These are phyloP conservation scores for Carposina sasakii DNA, from an alignment of 1,140 invertebrate genomes.

Conservation along the genomic window DNA sequence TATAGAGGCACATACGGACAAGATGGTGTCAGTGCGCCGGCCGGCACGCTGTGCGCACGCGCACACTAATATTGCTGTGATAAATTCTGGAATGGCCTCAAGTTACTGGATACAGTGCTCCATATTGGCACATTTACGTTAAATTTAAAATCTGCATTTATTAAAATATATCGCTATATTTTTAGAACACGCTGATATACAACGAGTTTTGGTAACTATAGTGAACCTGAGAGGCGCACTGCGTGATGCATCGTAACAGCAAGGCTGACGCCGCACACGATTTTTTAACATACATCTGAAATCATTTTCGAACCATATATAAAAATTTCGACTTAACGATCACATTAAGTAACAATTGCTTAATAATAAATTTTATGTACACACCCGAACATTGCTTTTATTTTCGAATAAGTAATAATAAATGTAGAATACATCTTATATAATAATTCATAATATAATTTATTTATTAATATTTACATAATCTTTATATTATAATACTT, in stretches of 20 bases:
- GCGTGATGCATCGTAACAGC: constrained; percentile 15
- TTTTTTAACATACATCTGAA: constrained; percentile 12
- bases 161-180: no score
- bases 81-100: no score
- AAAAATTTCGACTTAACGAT: constrained; percentile 52
- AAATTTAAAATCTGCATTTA: no score
- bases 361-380: constrained; percentile 54
- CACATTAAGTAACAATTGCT: constrained; percentile 63
- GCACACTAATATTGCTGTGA: no score
- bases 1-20: no score
- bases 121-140: no score
- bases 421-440: constrained; percentile 43
- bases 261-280: not conserved
- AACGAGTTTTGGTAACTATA: constrained; percentile 32
- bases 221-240: constrained; percentile 24
- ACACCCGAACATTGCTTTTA: constrained; percentile 61
- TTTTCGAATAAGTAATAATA: constrained; percentile 35
- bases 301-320: constrained; percentile 30
- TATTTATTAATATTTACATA: constrained; percentile 59
- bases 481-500: constrained; percentile 52
- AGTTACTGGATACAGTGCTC: no score
- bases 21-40: no score
- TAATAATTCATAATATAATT: constrained; percentile 41
- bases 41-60: no score
- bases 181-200: no score